phyloP scores from a whole-genome alignment of 1,140 invertebrate genomes.

The Drosophila nigromelanica region DNA sequence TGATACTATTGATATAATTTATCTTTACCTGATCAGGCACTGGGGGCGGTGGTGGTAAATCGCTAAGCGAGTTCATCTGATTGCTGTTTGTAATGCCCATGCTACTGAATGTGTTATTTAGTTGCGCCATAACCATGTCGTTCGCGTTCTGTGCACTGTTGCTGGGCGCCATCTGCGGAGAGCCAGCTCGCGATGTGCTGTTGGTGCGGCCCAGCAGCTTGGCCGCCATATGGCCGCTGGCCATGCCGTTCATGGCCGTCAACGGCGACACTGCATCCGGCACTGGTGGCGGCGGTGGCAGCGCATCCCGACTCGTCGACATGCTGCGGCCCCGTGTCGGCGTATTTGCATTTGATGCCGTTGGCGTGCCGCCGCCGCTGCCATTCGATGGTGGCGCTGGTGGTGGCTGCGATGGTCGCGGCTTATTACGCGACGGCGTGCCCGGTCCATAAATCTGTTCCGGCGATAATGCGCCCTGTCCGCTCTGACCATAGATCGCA shows the following conservation, averaged over 20 bases:
- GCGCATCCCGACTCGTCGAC: constrained; percentile 87
- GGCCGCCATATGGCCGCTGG: constrained; percentile 80
- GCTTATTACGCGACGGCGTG: constrained; percentile 86
- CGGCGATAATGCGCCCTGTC: constrained; percentile 83
- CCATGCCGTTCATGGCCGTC: constrained; percentile 64
- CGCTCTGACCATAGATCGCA: constrained; percentile 83
- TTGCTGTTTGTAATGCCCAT: constrained; percentile 70
- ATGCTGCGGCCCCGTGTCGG: constrained; percentile 88
- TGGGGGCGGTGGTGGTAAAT: constrained; percentile 86
- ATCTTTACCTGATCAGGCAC: constrained; percentile 85
- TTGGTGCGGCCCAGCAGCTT: constrained; percentile 84
- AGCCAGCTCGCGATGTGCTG: constrained; percentile 83
- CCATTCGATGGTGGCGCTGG: constrained; percentile 91
- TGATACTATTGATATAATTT: background rate
- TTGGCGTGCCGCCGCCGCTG: constrained; percentile 88
- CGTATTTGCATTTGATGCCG: constrained; percentile 88
- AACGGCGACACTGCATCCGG: constrained; percentile 86
- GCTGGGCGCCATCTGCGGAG: constrained; percentile 78
- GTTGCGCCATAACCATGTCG: constrained; percentile 80
- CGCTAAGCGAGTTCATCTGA: constrained; percentile 84
- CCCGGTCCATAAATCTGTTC: constrained; percentile 85
- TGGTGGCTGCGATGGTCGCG: constrained; percentile 92
- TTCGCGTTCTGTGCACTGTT: constrained; percentile 76
- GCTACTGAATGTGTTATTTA: constrained; percentile 79
- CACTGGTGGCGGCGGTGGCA: constrained; percentile 95